Conservation (phyloP, 2,888 invertebrate genomes). For the Junonia oenone region DNA sequence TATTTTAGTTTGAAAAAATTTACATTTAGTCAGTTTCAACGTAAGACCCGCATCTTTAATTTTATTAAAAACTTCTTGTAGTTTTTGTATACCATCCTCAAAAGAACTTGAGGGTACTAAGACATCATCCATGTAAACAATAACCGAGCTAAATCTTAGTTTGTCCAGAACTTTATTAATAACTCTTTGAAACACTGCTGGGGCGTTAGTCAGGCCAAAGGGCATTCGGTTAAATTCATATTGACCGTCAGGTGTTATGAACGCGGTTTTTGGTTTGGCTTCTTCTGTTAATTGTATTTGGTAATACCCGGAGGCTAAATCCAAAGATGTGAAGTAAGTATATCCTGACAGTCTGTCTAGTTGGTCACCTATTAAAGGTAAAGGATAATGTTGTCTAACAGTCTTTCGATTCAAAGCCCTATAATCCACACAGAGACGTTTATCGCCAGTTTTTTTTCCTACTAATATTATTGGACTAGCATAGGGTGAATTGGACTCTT, state of each 20-base stretch:
- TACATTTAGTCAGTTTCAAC: neutral
- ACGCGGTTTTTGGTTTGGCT: neutral
- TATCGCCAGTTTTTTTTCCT: slow-evolving; percentile 15
- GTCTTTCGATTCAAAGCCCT: slow-evolving; percentile 26
- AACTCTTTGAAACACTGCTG: neutral
- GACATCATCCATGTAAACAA: neutral
- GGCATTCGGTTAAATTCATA: neutral
- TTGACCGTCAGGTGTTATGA: neutral
- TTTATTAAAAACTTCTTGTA: neutral
- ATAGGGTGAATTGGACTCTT: neutral
- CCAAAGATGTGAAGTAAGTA: slow-evolving; percentile 19
- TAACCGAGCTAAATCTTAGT: neutral
- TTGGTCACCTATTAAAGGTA: slow-evolving; percentile 23
- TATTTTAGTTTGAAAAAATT: neutral
- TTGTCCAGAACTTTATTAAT: neutral
- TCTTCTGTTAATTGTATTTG: neutral
- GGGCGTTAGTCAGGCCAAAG: neutral
- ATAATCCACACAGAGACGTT: slow-evolving; percentile 30
- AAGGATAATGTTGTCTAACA: slow-evolving; percentile 24
- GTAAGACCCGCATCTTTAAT: neutral
- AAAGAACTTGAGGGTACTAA: neutral
- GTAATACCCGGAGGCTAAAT: slow-evolving; percentile 21
- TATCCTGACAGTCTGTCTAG: slow-evolving; percentile 18
- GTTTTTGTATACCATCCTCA: neutral
- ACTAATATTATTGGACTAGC: neutral